A percentile compares a stretch with the other conserved stretches of the same genome.
Conservation (phyloP, 2,888 invertebrate species). For the Gibbula magus region DNA sequence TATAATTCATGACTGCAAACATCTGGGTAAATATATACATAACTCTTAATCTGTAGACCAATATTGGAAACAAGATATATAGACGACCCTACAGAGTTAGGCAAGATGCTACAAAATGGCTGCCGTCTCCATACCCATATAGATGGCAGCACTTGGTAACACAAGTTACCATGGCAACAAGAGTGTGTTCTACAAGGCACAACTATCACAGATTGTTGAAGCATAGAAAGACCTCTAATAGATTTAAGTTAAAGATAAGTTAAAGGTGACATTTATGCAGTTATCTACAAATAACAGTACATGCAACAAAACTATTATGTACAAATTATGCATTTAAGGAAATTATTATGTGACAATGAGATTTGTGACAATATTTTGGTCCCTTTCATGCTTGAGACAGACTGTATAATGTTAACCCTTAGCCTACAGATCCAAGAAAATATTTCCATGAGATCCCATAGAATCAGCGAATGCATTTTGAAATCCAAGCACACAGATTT, state of each 20-base stretch:
- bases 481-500: not conserved
- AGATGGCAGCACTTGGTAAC: too few relatives aligned
- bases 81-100: too few relatives aligned
- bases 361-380: not conserved
- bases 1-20: too few relatives aligned
- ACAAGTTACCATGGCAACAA: too few relatives aligned
- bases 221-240: conserved; percentile 12
- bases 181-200: conserved; percentile 2
- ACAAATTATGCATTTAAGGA: not conserved
- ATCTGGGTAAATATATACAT: too few relatives aligned
- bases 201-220: conserved; percentile 14
- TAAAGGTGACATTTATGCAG: not conserved
- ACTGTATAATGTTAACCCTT: not conserved
- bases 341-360: not conserved
- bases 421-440: too few relatives aligned
- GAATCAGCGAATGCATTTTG: not conserved
- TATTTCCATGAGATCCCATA: not conserved
- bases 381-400: not conserved
- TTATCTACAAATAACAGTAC: not conserved
- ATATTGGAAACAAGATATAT: too few relatives aligned
- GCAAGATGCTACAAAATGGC: too few relatives aligned
- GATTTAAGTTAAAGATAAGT: not conserved
- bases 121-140: too few relatives aligned
- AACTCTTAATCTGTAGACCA: too few relatives aligned
- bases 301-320: not conserved